A percentile compares a stretch with the other conserved stretches of the same genome.
phyloP scores from a whole-genome alignment of 1,140 invertebrate genomes.

The Globodera rostochiensis region DNA sequence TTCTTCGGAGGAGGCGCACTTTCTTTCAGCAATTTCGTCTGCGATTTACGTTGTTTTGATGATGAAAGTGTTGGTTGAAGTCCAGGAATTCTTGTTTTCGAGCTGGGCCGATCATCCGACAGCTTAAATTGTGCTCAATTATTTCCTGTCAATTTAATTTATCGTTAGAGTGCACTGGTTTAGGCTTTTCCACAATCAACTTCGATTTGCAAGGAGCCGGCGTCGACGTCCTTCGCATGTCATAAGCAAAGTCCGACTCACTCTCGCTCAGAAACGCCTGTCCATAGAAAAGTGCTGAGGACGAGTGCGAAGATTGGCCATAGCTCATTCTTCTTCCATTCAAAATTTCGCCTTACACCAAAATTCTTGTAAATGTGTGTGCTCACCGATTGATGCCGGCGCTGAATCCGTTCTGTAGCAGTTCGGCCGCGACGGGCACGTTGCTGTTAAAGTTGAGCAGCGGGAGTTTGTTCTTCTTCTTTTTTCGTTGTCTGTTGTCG shows the following conservation, averaged over 20 bases:
- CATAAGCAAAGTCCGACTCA: not conserved
- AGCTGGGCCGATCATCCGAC: not conserved
- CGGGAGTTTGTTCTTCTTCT: constrained; percentile 24
- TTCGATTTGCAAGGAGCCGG: not conserved
- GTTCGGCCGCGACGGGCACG: constrained; percentile 8
- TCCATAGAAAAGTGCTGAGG: not conserved
- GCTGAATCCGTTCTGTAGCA: constrained; percentile 11
- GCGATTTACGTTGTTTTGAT: not conserved
- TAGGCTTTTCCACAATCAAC: constrained; percentile 5
- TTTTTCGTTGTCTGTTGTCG: constrained; percentile 28
- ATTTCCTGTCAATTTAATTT: not conserved
- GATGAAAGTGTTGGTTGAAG: not conserved
- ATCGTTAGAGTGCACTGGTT: not conserved
- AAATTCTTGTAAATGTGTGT: not conserved
- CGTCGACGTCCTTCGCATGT: not conserved
- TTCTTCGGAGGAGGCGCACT: not conserved
- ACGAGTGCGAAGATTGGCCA: not conserved
- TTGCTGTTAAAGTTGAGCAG: constrained; percentile 19
- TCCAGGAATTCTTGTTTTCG: not conserved
- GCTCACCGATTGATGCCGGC: not conserved
- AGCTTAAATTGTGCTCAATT: not conserved
- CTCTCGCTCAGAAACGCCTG: not conserved
- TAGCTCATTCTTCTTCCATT: constrained; percentile 1
- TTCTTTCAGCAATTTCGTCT: not conserved
- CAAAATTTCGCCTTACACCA: not conserved